phyloP scores from a whole-genome alignment of 1,140 invertebrate genomes.

The Neoseiulus cucumeris region DNA sequence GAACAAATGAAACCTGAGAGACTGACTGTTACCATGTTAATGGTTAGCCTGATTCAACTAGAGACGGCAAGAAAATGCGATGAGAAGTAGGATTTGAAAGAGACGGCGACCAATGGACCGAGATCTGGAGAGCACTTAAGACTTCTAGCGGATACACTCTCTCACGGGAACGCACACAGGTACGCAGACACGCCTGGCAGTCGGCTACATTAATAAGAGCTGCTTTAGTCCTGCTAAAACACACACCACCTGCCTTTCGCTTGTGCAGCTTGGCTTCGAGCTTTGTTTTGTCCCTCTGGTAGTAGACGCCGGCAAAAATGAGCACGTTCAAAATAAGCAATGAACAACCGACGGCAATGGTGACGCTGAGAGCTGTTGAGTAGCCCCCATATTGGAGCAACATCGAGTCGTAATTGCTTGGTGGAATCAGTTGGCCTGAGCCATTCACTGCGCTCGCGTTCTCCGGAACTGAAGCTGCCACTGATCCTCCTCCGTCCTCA shows the following conservation, averaged over 20 bases:
- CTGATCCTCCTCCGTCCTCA: not conserved
- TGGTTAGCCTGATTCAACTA: no score
- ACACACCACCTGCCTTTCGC: slow-evolving; percentile 34
- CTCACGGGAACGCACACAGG: no score
- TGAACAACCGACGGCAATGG: slow-evolving; percentile 73
- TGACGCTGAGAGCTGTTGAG: slow-evolving; percentile 71
- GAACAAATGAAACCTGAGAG: no score
- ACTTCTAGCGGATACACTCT: no score
- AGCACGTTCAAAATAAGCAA: slow-evolving; percentile 72
- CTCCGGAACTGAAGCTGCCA: not conserved
- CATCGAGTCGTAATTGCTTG: slow-evolving; percentile 23
- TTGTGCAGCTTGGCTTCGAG: slow-evolving; percentile 52
- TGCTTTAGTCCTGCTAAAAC: not conserved
- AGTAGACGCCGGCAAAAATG: slow-evolving; percentile 77
- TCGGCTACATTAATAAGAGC: no score
- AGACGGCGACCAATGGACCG: no score
- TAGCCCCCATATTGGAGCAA: slow-evolving; percentile 39
- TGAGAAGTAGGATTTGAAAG: no score
- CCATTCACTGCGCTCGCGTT: slow-evolving; percentile 26
- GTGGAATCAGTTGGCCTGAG: slow-evolving; percentile 32
- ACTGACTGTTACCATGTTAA: no score
- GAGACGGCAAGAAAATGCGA: no score
- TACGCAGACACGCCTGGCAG: no score
- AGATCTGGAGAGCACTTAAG: no score
- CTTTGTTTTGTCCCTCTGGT: slow-evolving; percentile 58